Conservation (phyloP, 2,113 vertebrate genomes). For the Spheniscus mendiculus region DNA sequence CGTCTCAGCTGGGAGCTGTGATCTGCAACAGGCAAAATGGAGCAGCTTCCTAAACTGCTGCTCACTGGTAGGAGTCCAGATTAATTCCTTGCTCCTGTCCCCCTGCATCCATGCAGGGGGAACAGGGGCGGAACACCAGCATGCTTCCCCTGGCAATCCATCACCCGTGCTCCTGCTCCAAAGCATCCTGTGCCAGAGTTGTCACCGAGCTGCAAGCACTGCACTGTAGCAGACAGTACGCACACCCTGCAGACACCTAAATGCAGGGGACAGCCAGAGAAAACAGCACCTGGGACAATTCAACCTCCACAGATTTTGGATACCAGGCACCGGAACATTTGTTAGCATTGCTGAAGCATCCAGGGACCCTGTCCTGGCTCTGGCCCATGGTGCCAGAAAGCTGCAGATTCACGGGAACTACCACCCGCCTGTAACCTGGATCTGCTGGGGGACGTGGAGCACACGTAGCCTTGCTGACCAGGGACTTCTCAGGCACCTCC, state of each 20-base stretch:
- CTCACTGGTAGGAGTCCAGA: not conserved
- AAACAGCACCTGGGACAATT: not conserved
- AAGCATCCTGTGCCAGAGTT: not conserved
- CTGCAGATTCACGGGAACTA: not conserved
- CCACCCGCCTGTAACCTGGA: not conserved
- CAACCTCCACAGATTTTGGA: not conserved
- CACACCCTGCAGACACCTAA: not conserved
- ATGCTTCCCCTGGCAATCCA: fast-evolving
- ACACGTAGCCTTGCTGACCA: fast-evolving
- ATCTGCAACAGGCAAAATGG: not conserved
- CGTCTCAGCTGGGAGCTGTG: not conserved
- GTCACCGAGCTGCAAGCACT: not conserved
- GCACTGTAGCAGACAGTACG: not conserved
- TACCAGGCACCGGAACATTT: fast-evolving
- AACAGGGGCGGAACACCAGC: not conserved
- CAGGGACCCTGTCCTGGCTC: not conserved
- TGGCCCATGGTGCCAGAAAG: not conserved
- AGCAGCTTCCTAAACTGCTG: not conserved
- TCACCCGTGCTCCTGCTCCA: not conserved
- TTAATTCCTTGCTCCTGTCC: not conserved
- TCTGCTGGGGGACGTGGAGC: fast-evolving
- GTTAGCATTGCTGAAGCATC: not conserved
- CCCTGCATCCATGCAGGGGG: fast-evolving
- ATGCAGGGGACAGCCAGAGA: not conserved
- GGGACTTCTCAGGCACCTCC: not conserved